A percentile compares a stretch with the other conserved stretches of the same genome.
Conservation (phyloP, 1,140 invertebrate species). For the Microplitis demolitor region DNA sequence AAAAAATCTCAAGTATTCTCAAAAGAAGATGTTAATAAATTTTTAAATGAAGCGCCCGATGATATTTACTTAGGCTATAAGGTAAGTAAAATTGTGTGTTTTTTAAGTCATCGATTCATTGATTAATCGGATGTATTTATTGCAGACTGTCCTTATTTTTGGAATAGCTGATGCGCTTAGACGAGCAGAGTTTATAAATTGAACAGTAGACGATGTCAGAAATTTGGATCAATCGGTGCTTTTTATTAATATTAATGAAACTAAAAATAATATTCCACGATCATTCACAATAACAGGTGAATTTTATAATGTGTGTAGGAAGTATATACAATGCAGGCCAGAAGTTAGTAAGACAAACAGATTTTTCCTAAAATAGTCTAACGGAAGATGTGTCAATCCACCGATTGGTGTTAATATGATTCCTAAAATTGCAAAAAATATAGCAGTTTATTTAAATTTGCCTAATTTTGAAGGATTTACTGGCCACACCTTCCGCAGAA, state of each 20-base stretch:
- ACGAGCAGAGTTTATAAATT: too few species aligned
- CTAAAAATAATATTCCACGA: slow-evolving; percentile 15
- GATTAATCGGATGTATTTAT: background rate
- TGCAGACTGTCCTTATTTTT: background rate
- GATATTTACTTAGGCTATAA: slow-evolving; percentile 3
- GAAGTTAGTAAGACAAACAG: background rate
- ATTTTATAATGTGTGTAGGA: slow-evolving; percentile 1
- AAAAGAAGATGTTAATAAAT: slow-evolving; percentile 10
- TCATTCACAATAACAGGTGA: slow-evolving; percentile 23
- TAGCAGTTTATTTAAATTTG: background rate
- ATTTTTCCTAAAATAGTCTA: too few species aligned
- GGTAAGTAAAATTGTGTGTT: slow-evolving; percentile 6
- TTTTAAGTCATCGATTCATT: background rate
- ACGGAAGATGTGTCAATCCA: background rate
- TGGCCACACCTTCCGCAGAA: background rate
- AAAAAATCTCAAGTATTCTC: slow-evolving; percentile 17
- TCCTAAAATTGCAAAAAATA: background rate
- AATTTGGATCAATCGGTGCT: background rate
- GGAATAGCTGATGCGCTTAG: background rate
- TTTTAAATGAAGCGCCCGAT: slow-evolving; percentile 17
- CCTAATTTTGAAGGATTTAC: background rate
- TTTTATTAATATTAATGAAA: slow-evolving; percentile 5
- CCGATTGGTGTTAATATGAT: background rate
- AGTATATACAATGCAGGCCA: slow-evolving; percentile 1
- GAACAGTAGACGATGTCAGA: slow-evolving; percentile 4